A percentile compares a stretch with the other conserved stretches of the same genome.
Conservation (phyloP, 2,797 vertebrate species). For the Potorous gilbertii region DNA sequence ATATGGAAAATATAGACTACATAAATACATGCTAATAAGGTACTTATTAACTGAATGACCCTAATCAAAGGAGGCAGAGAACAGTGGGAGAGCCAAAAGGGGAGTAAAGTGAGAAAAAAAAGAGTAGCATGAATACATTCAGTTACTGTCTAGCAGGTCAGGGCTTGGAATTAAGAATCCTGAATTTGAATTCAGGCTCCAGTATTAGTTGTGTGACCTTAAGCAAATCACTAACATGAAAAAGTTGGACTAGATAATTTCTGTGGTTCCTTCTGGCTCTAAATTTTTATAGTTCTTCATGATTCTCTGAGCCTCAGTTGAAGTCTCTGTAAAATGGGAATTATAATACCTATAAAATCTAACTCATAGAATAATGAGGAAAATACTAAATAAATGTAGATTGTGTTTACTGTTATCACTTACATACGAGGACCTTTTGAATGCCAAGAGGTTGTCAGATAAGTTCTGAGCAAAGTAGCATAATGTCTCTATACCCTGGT, state of each 20-base stretch:
- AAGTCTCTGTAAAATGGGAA: neutral
- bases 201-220: neutral
- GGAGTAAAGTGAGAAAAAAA: neutral
- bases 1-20: neutral
- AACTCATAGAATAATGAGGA: too few relatives aligned
- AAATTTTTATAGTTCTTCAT: neutral
- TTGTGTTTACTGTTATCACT: neutral
- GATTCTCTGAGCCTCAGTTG: neutral
- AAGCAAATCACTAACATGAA: neutral
- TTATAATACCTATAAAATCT: neutral
- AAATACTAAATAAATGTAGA: neutral
- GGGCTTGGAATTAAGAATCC: neutral
- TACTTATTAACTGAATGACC: neutral
- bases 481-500: neutral
- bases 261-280: neutral
- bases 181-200: neutral
- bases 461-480: neutral
- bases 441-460: neutral
- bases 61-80: neutral
- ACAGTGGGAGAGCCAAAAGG: constrained; percentile 29
- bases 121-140: neutral
- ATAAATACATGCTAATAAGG: neutral
- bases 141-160: too few relatives aligned
- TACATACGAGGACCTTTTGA: neutral
- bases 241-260: neutral